phyloP scores from a whole-genome alignment of 2,113 vertebrate genomes.

The Pomatostomus ruficeps region DNA sequence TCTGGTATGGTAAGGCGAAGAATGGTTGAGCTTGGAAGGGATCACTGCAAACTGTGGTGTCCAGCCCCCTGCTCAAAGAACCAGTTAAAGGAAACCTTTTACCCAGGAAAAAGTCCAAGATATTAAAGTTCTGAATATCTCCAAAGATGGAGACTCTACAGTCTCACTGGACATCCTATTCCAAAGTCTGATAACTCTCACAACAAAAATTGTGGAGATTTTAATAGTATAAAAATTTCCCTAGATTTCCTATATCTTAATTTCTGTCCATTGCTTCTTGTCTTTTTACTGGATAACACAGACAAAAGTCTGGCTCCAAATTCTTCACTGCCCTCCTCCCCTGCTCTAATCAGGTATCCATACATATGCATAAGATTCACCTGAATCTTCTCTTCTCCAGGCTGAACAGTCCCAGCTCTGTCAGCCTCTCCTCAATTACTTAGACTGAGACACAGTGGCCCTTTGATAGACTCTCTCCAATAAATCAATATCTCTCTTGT shows the following conservation, averaged over 20 bases:
- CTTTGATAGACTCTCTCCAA: not conserved
- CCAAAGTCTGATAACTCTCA: not conserved
- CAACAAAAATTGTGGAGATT: not conserved
- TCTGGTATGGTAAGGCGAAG: not conserved
- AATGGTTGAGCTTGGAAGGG: not conserved
- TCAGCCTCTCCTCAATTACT: not conserved
- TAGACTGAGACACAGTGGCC: not conserved
- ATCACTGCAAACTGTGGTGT: not conserved
- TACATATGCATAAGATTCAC: not conserved
- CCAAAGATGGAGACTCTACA: not conserved
- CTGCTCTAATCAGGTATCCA: not conserved
- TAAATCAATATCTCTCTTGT: not conserved
- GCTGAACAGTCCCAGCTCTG: not conserved
- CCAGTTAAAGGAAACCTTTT: not conserved
- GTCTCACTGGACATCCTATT: not conserved
- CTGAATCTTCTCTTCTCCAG: not conserved
- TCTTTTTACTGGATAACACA: not conserved
- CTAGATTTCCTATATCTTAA: not conserved
- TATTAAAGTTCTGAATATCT: not conserved
- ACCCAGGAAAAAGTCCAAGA: not conserved
- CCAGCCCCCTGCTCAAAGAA: not conserved
- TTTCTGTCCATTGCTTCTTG: not conserved
- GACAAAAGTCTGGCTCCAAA: not conserved
- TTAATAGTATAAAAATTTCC: not conserved
- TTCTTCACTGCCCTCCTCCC: not conserved